Evolutionary conservation across 2,888 invertebrate species (phyloP).

Genomic region (Drosophila pegasa): DNA sequence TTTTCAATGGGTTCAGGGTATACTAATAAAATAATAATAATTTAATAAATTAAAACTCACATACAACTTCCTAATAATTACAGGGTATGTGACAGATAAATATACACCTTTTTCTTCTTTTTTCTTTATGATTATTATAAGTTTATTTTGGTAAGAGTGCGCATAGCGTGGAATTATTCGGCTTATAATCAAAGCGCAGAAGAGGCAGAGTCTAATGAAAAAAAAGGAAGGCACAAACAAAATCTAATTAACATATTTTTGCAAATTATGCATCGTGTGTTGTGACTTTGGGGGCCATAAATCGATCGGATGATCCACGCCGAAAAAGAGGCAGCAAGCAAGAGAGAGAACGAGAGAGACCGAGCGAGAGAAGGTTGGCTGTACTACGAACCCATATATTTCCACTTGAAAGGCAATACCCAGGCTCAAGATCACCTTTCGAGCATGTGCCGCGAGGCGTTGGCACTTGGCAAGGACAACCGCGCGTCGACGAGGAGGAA

Average conservation of each 20-base stretch:
- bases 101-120: neutral
- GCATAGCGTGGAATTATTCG: slow-evolving; percentile 8
- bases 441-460: slow-evolving; percentile 44
- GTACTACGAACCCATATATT: neutral
- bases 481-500: slow-evolving; percentile 43
- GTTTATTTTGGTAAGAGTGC: slow-evolving; percentile 12
- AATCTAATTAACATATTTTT: slow-evolving; percentile 63
- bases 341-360: neutral
- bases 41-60: no score
- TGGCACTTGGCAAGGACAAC: slow-evolving; percentile 72
- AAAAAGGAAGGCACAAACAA: slow-evolving; percentile 26
- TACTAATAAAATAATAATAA: no score
- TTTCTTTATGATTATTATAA: slow-evolving; percentile 4
- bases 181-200: slow-evolving; percentile 19
- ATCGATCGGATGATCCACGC: slow-evolving; percentile 31
- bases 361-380: neutral
- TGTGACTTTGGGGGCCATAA: slow-evolving; percentile 39
- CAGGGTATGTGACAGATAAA: neutral
- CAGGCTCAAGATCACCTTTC: slow-evolving; percentile 23
- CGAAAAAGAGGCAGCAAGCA: neutral
- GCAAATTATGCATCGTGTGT: slow-evolving; percentile 60
- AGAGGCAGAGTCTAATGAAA: slow-evolving; percentile 13
- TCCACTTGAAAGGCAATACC: slow-evolving; percentile 12
- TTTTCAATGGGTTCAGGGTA: no score
- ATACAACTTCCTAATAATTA: neutral